Percentiles rank a stretch among this genome's conserved stretches.
Conservation (phyloP, 2,797 vertebrate species). For the Sparus aurata region DNA sequence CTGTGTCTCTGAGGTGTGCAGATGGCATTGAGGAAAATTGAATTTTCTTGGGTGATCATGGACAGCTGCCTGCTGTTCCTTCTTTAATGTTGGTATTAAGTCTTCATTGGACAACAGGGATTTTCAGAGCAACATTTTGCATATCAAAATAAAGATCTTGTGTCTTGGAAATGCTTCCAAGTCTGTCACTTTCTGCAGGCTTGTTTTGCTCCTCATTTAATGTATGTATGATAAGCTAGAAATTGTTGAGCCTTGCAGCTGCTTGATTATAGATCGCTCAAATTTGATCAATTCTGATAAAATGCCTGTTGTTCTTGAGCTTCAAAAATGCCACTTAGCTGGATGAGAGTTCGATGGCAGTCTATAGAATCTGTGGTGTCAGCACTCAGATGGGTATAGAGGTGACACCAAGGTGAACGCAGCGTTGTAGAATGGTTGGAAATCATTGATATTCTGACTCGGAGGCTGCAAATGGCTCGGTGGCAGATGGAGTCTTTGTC, state of each 20-base stretch:
- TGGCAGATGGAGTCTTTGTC: constrained; percentile 99
- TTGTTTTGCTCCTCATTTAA: neutral
- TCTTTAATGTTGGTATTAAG: constrained; percentile 51
- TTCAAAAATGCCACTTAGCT: constrained; percentile 77
- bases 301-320: constrained; percentile 63
- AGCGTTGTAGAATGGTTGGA: constrained; percentile 88
- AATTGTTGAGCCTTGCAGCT: constrained; percentile 29
- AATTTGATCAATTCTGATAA: constrained; percentile 70
- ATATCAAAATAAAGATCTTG: constrained; percentile 9
- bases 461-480: constrained; percentile 92
- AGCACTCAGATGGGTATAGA: constrained; percentile 84
- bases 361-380: constrained; percentile 81
- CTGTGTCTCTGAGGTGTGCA: constrained; percentile 79
- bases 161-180: neutral
- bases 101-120: constrained; percentile 47
- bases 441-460: constrained; percentile 99
- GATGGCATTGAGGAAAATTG: constrained; percentile 78
- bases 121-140: constrained; percentile 24
- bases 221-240: neutral
- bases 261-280: constrained; percentile 27
- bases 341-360: constrained; percentile 76
- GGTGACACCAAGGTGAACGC: constrained; percentile 96
- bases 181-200: neutral
- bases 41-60: constrained; percentile 75
- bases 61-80: constrained; percentile 70